A percentile compares a stretch with the other conserved stretches of the same genome.
Evolutionary conservation across 1,140 invertebrate genomes (phyloP).

Genomic region (Chelonus insularis): DNA sequence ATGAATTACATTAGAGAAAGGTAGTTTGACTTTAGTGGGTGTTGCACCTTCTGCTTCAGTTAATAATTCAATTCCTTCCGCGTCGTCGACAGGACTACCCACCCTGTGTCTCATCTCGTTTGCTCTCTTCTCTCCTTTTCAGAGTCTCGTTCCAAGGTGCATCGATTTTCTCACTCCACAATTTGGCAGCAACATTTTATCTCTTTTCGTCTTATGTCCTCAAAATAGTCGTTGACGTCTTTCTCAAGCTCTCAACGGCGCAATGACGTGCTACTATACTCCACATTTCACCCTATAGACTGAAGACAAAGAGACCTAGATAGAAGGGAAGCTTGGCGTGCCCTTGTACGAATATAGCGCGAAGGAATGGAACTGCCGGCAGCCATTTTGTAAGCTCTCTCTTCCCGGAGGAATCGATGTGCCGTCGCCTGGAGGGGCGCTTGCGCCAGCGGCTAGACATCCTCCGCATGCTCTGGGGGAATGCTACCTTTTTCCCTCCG

Average conservation of each 20-base stretch:
- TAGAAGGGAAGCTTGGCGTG: constrained; percentile 40
- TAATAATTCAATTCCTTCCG: constrained; percentile 61
- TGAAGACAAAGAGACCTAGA: constrained; percentile 52
- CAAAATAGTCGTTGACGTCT: neutral
- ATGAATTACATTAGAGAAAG: constrained; percentile 43
- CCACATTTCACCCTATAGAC: constrained; percentile 35
- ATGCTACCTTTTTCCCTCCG: constrained; percentile 38
- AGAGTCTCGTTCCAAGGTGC: constrained; percentile 47
- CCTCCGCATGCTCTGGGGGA: constrained; percentile 14
- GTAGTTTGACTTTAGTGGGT: constrained; percentile 38
- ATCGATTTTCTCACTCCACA: constrained; percentile 54
- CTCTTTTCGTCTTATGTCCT: neutral
- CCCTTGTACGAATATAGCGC: constrained; percentile 36
- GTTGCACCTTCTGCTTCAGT: constrained; percentile 55
- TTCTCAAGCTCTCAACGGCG: neutral
- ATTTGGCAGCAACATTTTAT: neutral
- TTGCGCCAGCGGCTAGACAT: constrained; percentile 53
- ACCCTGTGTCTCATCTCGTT: constrained; percentile 33
- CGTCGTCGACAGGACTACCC: constrained; percentile 40
- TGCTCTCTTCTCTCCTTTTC: constrained; percentile 31
- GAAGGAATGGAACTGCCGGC: constrained; percentile 57
- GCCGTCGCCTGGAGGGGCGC: constrained; percentile 58
- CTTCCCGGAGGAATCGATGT: constrained; percentile 61
- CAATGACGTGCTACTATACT: constrained; percentile 30
- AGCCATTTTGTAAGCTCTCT: constrained; percentile 61